Base-by-base conservation (phyloP, 1,140 invertebrate species). In the Drosophila kanapiae region DNA sequence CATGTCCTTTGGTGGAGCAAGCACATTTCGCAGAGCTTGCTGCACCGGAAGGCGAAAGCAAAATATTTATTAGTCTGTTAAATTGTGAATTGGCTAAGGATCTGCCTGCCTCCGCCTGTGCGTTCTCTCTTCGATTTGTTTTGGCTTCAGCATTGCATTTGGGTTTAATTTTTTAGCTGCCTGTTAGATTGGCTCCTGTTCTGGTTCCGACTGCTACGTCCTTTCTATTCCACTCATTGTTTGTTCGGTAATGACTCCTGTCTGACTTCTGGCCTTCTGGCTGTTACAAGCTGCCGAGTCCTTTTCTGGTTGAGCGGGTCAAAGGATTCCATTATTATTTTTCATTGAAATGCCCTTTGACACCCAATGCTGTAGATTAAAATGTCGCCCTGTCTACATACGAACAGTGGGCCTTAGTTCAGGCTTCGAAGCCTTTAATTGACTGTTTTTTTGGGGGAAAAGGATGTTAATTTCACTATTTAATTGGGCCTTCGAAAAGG, bases 21-120 rank as follows among this genome's bases (percentile, higher is more conserved):
- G 51, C 35, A 54, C 45, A 58, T 47, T 48, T 53, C 62, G 45
- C 72, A 80, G 63, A 57, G 70, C 75, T 60, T 60, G 70, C 35
- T 75, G 77, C 77, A 75, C 72, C 70, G 88, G 88, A 91, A 91
- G 88, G 83, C 85, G 81, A 88, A 78, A 78, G 75, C 75, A 78
- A 80, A 88, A 91, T 91, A 91, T 91, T 91, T 91, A 91, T 91
- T 91, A 91, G 88, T 91, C 91, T 91, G 88, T 91, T 91, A 91
- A 91, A 91, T 91, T 88, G 88, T 91, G 88, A 91, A 91, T 91
- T 91, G 81, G 75, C 82, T 75, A 72, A 72, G 70, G 68, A 72
- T 38, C 13, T 38, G 70, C 57, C 35, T 48, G 53, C 31, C 23
- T 23, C n/a, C n/a, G n/a, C n/a, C n/a, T n/a, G n/a, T n/a, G n/a